Conservation (phyloP, 2,797 vertebrate species). For the Urophycis tenuis region DNA sequence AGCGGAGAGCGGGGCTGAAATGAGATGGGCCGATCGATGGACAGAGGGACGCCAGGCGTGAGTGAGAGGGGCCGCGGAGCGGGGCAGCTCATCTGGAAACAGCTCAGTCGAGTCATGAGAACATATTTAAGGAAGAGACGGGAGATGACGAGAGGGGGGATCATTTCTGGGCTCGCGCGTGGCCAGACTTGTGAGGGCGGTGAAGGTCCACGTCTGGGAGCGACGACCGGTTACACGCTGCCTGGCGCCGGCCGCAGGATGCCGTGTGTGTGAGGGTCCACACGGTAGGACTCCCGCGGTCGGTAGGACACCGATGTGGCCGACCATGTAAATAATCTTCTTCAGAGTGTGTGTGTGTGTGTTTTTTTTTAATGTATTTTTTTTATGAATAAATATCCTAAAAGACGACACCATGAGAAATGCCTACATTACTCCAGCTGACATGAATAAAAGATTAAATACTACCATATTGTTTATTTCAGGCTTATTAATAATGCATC, state of each 20-base stretch:
- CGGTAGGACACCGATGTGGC: too few relatives aligned
- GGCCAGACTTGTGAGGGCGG: neutral
- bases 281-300: too few relatives aligned
- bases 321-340: neutral
- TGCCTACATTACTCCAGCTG: conserved; percentile 1
- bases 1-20: neutral
- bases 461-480: conserved; percentile 14
- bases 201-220: neutral
- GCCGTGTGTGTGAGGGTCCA: neutral
- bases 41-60: neutral
- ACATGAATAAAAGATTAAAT: neutral
- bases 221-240: neutral
- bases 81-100: neutral
- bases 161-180: neutral
- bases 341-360: too few relatives aligned
- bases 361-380: neutral
- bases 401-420: neutral
- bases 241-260: neutral
- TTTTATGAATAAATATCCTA: neutral
- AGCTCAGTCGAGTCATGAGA: neutral
- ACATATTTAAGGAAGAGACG: neutral
- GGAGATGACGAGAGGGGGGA: neutral
- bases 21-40: conserved; percentile 8
- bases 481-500: conserved; percentile 2
- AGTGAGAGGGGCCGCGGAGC: neutral